These are phyloP conservation scores for Meandrusa payeni DNA, from an alignment of 2,888 invertebrate genomes.

Conservation along the genomic window DNA sequence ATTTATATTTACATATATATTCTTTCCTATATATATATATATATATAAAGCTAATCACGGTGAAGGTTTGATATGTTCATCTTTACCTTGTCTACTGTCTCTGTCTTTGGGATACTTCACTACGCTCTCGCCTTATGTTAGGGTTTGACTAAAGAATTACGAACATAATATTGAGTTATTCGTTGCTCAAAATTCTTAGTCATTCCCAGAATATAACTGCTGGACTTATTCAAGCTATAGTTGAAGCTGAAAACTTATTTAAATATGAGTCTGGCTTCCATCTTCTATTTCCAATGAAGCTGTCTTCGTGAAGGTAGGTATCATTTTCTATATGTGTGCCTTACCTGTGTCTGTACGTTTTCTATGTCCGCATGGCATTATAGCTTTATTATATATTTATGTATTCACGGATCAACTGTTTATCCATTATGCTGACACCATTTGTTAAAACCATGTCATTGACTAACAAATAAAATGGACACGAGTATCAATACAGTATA, in stretches of 20 bases:
- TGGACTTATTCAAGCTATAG: not conserved
- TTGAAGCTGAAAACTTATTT: constrained; percentile 6
- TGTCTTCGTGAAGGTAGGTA: constrained; percentile 68
- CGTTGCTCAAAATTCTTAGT: not conserved
- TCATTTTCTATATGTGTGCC: constrained; percentile 30
- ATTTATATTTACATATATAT: constrained; percentile 27
- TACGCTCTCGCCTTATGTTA: constrained; percentile 8
- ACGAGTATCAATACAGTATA: no score
- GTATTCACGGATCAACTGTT: constrained; percentile 1
- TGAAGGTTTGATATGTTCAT: constrained; percentile 76
- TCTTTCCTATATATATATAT: constrained; percentile 40
- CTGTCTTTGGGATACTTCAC: constrained; percentile 39
- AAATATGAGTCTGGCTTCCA: constrained; percentile 8
- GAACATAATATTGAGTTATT: not conserved
- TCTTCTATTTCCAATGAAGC: constrained; percentile 35
- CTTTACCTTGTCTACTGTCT: constrained; percentile 36
- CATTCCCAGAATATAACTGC: constrained; percentile 2
- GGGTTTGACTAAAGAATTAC: constrained; percentile 11
- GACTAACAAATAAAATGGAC: no score
- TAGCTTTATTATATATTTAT: constrained; percentile 11
- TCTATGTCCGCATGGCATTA: constrained; percentile 3
- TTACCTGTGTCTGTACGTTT: constrained; percentile 4
- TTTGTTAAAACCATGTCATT: constrained; percentile 3
- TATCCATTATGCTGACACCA: constrained; percentile 11
- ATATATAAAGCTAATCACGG: constrained; percentile 58